phyloP scores from a whole-genome alignment of 1,140 invertebrate species.

The Lucilia cuprina region DNA sequence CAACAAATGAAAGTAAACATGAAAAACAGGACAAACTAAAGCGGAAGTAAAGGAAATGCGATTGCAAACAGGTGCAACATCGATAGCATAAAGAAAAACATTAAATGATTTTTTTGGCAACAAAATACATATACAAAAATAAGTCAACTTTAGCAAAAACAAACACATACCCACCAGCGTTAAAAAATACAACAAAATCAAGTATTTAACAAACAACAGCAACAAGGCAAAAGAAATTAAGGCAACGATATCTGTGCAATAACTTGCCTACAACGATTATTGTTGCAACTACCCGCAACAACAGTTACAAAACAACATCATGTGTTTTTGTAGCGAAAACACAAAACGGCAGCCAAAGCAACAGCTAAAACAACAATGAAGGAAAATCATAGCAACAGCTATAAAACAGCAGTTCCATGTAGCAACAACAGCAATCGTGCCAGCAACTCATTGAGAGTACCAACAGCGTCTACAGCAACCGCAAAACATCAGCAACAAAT shows the following conservation, averaged over 20 bases:
- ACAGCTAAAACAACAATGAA: background rate
- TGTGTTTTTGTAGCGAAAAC: background rate
- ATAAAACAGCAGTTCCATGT: background rate
- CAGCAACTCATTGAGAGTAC: slow-evolving; percentile 32
- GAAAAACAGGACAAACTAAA: background rate
- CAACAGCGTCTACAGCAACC: background rate
- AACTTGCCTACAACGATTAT: background rate
- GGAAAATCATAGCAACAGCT: background rate
- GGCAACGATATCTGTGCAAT: background rate
- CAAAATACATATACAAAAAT: background rate
- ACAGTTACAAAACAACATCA: background rate
- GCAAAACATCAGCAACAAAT: slow-evolving; percentile 37
- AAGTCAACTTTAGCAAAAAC: background rate
- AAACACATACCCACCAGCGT: background rate
- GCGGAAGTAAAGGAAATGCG: background rate
- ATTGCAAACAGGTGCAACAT: background rate
- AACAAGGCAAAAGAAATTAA: background rate
- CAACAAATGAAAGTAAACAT: background rate
- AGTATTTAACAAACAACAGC: background rate
- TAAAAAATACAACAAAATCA: background rate
- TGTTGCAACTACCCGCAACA: background rate
- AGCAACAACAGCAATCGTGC: background rate
- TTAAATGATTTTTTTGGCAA: background rate
- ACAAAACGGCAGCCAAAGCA: background rate
- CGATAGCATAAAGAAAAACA: background rate